phyloP scores from a whole-genome alignment of 2,888 invertebrate genomes.

The Drosophila anomalata region DNA sequence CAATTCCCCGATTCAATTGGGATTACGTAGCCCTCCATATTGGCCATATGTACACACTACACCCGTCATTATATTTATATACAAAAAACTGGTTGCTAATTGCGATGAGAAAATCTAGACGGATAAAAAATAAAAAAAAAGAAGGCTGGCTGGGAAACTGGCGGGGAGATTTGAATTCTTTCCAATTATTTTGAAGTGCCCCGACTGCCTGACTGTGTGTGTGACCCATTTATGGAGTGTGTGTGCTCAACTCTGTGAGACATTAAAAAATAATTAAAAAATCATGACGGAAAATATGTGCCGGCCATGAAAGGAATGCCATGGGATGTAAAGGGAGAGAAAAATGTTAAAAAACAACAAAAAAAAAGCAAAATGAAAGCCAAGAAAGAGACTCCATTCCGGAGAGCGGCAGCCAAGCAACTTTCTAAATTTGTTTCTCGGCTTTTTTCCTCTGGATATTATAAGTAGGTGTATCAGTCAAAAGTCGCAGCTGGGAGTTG shows the following conservation, averaged over 20 bases:
- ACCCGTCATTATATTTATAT: constrained; percentile 49
- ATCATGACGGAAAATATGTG: constrained; percentile 38
- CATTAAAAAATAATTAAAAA: constrained; percentile 58
- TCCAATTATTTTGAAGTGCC: constrained; percentile 39
- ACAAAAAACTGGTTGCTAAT: constrained; percentile 67
- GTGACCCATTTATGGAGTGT: constrained; percentile 53
- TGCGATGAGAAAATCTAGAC: constrained; percentile 29
- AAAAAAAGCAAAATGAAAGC: constrained; percentile 59
- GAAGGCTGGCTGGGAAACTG: constrained; percentile 6
- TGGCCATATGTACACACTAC: constrained; percentile 34
- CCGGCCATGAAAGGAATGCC: constrained; percentile 59
- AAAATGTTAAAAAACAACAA: constrained; percentile 6
- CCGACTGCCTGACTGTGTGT: constrained; percentile 4
- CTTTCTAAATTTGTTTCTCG: constrained; percentile 70
- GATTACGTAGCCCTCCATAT: constrained; percentile 41
- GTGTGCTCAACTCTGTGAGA: constrained; percentile 32
- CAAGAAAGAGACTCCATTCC: constrained; percentile 53
- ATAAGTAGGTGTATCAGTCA: constrained; percentile 76
- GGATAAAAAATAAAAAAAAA: constrained; percentile 17
- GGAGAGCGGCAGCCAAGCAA: constrained; percentile 65
- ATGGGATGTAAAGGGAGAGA: constrained; percentile 45
- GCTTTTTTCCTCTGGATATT: constrained; percentile 37
- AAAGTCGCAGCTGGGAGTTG: constrained; percentile 56
- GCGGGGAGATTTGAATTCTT: constrained; percentile 38
- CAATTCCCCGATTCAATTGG: constrained; percentile 42